phyloP scores from a whole-genome alignment of 2,888 invertebrate species.

The Azorinus chamasolen region DNA sequence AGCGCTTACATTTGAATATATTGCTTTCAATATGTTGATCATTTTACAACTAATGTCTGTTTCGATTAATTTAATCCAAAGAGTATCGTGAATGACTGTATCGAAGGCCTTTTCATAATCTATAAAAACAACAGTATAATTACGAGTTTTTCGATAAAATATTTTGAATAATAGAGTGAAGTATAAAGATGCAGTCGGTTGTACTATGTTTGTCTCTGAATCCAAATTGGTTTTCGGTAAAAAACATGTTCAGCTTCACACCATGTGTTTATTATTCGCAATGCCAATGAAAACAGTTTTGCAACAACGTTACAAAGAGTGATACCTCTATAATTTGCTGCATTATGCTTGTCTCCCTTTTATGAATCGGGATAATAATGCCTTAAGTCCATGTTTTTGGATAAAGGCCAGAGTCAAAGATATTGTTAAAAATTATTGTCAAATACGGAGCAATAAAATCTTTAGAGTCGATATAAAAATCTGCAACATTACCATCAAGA shows the following conservation, averaged over 20 bases:
- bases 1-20: constrained; percentile 13
- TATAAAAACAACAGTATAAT: constrained; percentile 16
- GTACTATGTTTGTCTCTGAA: constrained; percentile 13
- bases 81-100: constrained; percentile 18
- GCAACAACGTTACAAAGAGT: constrained; percentile 39
- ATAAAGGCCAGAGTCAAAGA: constrained; percentile 33
- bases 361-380: constrained; percentile 41
- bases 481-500: constrained; percentile 21
- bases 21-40: constrained; percentile 14
- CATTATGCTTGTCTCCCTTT: constrained; percentile 34
- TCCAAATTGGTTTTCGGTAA: constrained; percentile 25
- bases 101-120: constrained; percentile 32
- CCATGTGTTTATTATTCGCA: constrained; percentile 22
- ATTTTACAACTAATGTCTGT: constrained; percentile 31
- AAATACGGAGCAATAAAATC: constrained; percentile 29
- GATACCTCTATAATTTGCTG: constrained; percentile 42
- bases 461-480: constrained; percentile 32
- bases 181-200: constrained; percentile 8
- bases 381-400: constrained; percentile 32
- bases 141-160: constrained; percentile 2
- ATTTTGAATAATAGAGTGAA: constrained; percentile 15
- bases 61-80: constrained; percentile 35
- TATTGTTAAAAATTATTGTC: constrained; percentile 15
- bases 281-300: constrained; percentile 35
- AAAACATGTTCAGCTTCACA: constrained; percentile 12